Percentiles rank a stretch among this genome's conserved stretches.
These are phyloP conservation scores for Zosterops pallidus DNA, from an alignment of 2,113 vertebrate species.

Conservation along the genomic window DNA sequence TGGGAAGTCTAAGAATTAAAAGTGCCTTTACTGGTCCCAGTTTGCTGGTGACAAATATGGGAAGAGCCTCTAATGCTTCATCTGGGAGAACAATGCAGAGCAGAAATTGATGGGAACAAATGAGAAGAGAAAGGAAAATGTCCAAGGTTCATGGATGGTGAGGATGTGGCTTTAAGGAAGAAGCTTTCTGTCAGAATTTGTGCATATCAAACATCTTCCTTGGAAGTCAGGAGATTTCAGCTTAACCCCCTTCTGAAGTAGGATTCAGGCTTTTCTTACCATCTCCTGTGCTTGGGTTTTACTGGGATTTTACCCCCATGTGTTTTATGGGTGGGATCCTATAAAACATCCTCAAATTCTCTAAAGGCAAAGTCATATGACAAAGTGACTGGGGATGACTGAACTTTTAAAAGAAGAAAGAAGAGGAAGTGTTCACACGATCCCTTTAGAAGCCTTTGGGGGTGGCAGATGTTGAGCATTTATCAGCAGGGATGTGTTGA, in stretches of 20 bases:
- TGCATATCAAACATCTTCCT: neutral
- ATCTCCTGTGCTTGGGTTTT: neutral
- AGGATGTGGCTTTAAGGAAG: neutral
- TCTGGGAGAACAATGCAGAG: neutral
- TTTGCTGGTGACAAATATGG: neutral
- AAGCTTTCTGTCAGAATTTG: neutral
- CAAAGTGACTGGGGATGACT: neutral
- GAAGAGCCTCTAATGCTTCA: neutral
- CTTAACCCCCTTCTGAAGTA: neutral
- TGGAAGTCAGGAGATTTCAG: neutral
- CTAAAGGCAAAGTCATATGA: neutral
- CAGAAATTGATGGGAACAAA: neutral
- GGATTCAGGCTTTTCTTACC: neutral
- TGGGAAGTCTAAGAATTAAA: neutral
- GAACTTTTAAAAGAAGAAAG: neutral
- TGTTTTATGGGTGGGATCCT: neutral
- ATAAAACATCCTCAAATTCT: neutral
- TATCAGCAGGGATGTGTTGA: neutral
- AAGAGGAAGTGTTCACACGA: neutral
- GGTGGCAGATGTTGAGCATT: neutral
- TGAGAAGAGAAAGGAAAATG: neutral
- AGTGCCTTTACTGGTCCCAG: neutral
- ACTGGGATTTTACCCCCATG: rapidly evolving
- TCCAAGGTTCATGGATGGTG: no score
- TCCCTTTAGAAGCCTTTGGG: neutral